Evolutionary conservation across 1,140 invertebrate genomes (phyloP), one percentile per base, ranked within the genome.

Genomic region (Drosophila prosaltans): DNA sequence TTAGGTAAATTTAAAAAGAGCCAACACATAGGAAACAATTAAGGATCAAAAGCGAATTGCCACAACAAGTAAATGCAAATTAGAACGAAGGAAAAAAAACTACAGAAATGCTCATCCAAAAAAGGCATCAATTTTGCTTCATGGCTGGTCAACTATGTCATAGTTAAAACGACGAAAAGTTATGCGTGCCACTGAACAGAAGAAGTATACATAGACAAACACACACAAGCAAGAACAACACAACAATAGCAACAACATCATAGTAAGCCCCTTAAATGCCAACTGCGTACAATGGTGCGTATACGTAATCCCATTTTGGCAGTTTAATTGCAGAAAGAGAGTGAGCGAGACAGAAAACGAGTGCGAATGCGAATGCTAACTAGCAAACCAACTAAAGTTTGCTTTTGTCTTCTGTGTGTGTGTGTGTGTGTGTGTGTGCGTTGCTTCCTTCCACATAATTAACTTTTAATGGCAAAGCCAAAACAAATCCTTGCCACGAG

Each of bases 251-350:
- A 57, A 73, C 28, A 72, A 85, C 57, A 64, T 78, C 45, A 75
- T 77, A 60, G 76, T 77, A 86, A 86, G 83, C 76, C 69, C 69
- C 76, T 86, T 86, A 83, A 74, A 72, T 58, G 82, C 66, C 60
- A 65, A 68, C 57, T 74, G 68, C 73, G 80, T 78, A 88, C 83
- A 69, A 74, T 45, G 70, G 59, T 28, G 83, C 83, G 83, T 89
- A 88, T 89, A 72, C 84, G 60, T 81, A 88, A 88, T 88, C 84
- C 81, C 65, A 78, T 86, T 88, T 83, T 65, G 76, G 70, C 84
- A 83, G 65, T 72, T 72, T 88, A 80, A 88, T 88, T 86, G 83
- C 76, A 79, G 32, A 26, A 1, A 10, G 39, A 43, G 36, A 16
- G 1, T 11, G 28, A 26, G 3, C 43, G n/a, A 11, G 10, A 7